Conservation (phyloP, 2,113 vertebrate species). For the Etia nguti region DNA sequence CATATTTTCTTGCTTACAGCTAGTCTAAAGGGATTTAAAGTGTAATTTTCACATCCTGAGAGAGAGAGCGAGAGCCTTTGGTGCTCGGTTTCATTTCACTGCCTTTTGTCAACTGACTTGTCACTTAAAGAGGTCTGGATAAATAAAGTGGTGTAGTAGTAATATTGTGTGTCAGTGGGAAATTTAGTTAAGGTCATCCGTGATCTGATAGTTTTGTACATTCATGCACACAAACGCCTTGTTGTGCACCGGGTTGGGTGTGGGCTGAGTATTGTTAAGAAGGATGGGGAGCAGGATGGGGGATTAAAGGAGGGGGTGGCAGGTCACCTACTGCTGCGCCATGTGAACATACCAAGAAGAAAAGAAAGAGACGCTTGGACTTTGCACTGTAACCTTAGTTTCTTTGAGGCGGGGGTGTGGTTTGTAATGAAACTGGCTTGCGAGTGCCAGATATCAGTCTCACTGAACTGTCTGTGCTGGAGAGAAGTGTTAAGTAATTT, state of each 20-base stretch:
- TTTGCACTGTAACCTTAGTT: neutral
- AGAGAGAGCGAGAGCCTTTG: neutral
- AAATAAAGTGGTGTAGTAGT: neutral
- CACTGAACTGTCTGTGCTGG: neutral
- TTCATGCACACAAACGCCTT: neutral
- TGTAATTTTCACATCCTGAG: neutral
- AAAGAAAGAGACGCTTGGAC: neutral
- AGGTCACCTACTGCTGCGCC: neutral
- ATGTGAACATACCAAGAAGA: neutral
- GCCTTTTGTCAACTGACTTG: neutral
- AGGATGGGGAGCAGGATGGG: conserved; percentile 1
- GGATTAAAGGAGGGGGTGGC: neutral
- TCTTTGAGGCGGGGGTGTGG: neutral
- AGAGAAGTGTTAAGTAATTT: neutral
- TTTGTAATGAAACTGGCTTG: neutral
- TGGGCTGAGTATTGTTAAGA: conserved; percentile 14
- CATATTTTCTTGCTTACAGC: neutral
- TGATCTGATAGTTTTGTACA: neutral
- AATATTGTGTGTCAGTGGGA: neutral
- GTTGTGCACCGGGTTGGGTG: conserved; percentile 6
- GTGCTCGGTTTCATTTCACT: neutral
- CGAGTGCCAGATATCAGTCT: neutral
- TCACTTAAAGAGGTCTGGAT: neutral
- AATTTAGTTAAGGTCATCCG: neutral
- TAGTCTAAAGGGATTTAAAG: neutral